Evolutionary conservation across 2,797 vertebrate species (phyloP).

Genomic region (Melanogrammus aeglefinus): DNA sequence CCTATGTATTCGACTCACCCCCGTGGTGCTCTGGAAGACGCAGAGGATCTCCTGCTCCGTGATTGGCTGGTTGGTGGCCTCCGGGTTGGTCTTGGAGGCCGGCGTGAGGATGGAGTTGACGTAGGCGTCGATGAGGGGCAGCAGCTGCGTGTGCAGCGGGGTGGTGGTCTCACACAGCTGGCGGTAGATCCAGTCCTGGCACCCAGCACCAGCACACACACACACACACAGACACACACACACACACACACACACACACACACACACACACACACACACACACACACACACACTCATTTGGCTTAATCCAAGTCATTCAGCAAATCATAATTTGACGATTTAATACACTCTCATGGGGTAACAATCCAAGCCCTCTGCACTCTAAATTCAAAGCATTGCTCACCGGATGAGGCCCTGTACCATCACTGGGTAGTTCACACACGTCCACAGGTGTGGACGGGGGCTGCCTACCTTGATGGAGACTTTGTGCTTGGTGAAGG

Average conservation of each 20-base stretch:
- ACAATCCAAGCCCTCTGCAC: too few species aligned
- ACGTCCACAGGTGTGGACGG: neutral
- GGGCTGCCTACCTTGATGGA: constrained; percentile 88
- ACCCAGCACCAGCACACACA: constrained; percentile 4
- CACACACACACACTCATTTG: neutral
- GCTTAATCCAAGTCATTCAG: too few species aligned
- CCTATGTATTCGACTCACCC: constrained; percentile 68
- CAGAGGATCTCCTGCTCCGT: constrained; percentile 95
- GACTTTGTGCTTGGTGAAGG: constrained; percentile 99
- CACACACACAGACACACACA: neutral
- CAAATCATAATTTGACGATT: too few species aligned
- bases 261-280: neutral
- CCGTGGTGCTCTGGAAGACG: constrained; percentile 86
- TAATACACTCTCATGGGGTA: too few species aligned
- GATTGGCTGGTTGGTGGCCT: constrained; percentile 97
- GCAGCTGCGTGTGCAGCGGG: constrained; percentile 92
- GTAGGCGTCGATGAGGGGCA: constrained; percentile 94
- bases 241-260: neutral
- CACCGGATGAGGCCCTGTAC: too few species aligned
- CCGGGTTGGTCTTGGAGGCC: constrained; percentile 95
- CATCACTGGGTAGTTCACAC: neutral
- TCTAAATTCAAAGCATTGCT: neutral
- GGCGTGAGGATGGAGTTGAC: constrained; percentile 98
- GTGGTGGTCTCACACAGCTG: constrained; percentile 94
- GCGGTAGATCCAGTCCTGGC: constrained; percentile 96